Evolutionary conservation across 2,113 vertebrate genomes (phyloP).

Genomic region (Maccullochella peelii): DNA sequence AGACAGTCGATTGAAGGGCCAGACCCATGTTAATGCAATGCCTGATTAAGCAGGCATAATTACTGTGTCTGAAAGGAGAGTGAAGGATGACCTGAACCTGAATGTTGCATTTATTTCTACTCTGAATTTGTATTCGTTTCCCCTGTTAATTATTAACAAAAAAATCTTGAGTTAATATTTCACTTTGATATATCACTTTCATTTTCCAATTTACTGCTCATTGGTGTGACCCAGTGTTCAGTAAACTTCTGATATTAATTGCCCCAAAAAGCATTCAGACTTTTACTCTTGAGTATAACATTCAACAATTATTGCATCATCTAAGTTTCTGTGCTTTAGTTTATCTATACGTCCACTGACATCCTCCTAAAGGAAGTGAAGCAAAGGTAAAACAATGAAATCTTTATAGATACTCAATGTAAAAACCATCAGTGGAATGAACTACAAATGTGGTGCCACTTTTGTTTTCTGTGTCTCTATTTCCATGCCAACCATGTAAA

Average conservation of each 20-base stretch:
- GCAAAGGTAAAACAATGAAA: neutral
- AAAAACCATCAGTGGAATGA: neutral
- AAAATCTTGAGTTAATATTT: neutral
- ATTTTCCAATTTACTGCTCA: neutral
- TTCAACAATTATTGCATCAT: neutral
- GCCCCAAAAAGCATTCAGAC: neutral
- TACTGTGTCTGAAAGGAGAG: constrained; percentile 16
- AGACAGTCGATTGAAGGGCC: neutral
- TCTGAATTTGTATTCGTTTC: neutral
- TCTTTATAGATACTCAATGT: neutral
- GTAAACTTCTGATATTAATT: neutral
- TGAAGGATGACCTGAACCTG: constrained; percentile 32
- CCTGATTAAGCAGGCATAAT: constrained; percentile 41
- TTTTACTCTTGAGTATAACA: neutral
- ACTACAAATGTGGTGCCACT: constrained; percentile 5
- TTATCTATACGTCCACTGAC: neutral
- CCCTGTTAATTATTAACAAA: neutral
- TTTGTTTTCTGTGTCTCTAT: constrained; percentile 45
- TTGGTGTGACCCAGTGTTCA: neutral
- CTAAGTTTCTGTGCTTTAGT: neutral
- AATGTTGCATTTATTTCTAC: neutral
- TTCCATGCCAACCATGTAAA: constrained; percentile 50
- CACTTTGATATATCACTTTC: neutral
- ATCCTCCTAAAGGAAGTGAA: neutral
- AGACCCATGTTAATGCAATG: constrained; percentile 1